A percentile compares a stretch with the other conserved stretches of the same genome.
phyloP scores from a whole-genome alignment of 2,113 vertebrate genomes.

The Bufo bufo region DNA sequence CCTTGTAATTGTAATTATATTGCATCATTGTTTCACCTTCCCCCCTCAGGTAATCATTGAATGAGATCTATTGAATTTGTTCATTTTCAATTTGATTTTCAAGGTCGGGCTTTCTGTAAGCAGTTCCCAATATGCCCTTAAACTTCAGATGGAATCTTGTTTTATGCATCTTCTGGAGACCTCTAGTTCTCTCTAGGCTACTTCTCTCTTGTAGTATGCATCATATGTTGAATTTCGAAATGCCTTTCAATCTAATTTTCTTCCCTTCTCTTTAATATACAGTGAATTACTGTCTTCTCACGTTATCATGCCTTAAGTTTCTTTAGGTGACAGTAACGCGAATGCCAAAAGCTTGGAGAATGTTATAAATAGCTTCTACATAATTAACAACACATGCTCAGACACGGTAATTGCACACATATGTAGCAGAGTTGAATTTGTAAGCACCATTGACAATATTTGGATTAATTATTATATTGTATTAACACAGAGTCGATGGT shows the following conservation, averaged over 20 bases:
- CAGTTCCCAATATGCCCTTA: slow-evolving; percentile 37
- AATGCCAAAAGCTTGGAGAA: not conserved
- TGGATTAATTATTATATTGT: too few relatives aligned
- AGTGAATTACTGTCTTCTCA: slow-evolving; percentile 37
- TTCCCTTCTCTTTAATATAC: not conserved
- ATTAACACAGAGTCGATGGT: too few relatives aligned
- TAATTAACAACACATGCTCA: not conserved
- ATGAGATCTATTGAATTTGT: not conserved
- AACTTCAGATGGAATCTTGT: slow-evolving; percentile 40
- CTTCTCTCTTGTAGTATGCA: not conserved
- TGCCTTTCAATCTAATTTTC: not conserved
- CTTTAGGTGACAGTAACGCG: not conserved
- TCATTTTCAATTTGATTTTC: not conserved
- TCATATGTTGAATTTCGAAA: slow-evolving; percentile 15
- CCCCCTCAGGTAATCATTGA: not conserved
- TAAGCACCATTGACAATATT: too few relatives aligned
- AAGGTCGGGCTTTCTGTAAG: slow-evolving; percentile 35
- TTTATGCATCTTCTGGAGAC: not conserved
- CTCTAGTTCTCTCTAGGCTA: slow-evolving; percentile 15
- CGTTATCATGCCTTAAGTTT: not conserved
- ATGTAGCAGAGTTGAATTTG: too few relatives aligned
- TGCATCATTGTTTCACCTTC: not conserved
- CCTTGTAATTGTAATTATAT: not conserved
- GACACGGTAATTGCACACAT: not conserved
- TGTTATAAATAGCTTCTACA: not conserved